These are phyloP conservation scores for Oncorhynchus gorbuscha DNA, from an alignment of 2,113 vertebrate genomes.

Conservation along the genomic window DNA sequence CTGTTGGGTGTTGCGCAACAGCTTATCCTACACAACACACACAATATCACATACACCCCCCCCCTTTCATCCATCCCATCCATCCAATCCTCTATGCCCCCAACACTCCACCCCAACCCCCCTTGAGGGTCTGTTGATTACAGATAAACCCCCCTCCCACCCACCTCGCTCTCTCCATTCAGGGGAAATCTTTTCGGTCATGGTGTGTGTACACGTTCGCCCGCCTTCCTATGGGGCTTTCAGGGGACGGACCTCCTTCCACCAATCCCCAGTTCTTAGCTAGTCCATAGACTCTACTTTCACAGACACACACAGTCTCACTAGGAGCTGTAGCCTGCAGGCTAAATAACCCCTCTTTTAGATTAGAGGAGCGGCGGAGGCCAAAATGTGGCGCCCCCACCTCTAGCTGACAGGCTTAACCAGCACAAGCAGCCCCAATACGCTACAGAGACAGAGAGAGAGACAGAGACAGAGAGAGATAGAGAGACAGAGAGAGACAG, in stretches of 20 bases:
- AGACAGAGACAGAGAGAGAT: not conserved
- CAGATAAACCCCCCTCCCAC: conserved; percentile 50
- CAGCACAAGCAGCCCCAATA: not conserved
- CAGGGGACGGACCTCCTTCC: not conserved
- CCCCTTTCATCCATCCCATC: conserved; percentile 1
- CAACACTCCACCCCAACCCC: not conserved
- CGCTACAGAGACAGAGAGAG: not conserved
- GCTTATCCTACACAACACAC: too few relatives aligned
- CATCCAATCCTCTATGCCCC: conserved; percentile 17
- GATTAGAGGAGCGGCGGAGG: not conserved
- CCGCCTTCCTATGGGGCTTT: not conserved
- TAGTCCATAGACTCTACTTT: too few relatives aligned
- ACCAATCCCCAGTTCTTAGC: too few relatives aligned
- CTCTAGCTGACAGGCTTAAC: conserved; percentile 47
- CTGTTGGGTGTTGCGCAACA: too few relatives aligned
- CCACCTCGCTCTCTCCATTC: conserved; percentile 5
- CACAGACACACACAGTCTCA: not conserved
- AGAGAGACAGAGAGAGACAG: not conserved
- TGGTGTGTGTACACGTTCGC: not conserved
- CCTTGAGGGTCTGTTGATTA: conserved; percentile 45
- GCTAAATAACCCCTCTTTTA: conserved; percentile 7
- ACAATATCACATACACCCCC: too few relatives aligned
- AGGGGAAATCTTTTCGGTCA: conserved; percentile 16
- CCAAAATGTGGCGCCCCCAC: not conserved
- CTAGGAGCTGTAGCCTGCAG: not conserved